These are phyloP conservation scores for Drosophila nigromelanica DNA, from an alignment of 1,140 invertebrate species.

Conservation along the genomic window DNA sequence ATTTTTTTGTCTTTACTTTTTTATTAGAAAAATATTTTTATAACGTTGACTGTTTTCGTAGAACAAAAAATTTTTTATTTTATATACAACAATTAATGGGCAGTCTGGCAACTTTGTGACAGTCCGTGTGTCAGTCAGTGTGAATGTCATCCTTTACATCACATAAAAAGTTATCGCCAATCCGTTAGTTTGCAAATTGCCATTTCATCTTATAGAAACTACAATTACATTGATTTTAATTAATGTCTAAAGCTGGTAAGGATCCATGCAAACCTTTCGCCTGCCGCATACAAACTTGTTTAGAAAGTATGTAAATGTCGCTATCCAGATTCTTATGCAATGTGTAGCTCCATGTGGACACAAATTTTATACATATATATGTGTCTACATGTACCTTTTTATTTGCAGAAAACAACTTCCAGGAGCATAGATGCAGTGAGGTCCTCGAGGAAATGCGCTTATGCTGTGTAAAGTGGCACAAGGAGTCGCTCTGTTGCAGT, in stretches of 20 bases:
- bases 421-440: constrained; percentile 86
- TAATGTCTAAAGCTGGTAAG: constrained; percentile 77
- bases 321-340: not conserved
- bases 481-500: constrained; percentile 86
- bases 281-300: constrained; percentile 90
- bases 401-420: constrained; percentile 87
- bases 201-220: not conserved
- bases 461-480: constrained; percentile 87
- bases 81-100: not conserved
- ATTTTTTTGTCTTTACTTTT: not conserved
- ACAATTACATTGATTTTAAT: constrained; percentile 1
- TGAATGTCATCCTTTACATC: constrained; percentile 25
- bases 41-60: not conserved
- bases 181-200: not conserved
- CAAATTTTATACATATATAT: constrained; percentile 11
- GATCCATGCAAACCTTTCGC: constrained; percentile 91
- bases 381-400: not conserved
- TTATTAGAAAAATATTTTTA: not conserved
- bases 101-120: constrained; percentile 11
- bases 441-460: constrained; percentile 87
- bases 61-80: not conserved
- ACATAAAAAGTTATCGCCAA: constrained; percentile 1
- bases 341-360: not conserved
- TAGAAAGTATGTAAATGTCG: constrained; percentile 86
- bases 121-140: too few relatives aligned